Conservation (phyloP, 2,113 vertebrate species). For the Dissostichus mawsoni region DNA sequence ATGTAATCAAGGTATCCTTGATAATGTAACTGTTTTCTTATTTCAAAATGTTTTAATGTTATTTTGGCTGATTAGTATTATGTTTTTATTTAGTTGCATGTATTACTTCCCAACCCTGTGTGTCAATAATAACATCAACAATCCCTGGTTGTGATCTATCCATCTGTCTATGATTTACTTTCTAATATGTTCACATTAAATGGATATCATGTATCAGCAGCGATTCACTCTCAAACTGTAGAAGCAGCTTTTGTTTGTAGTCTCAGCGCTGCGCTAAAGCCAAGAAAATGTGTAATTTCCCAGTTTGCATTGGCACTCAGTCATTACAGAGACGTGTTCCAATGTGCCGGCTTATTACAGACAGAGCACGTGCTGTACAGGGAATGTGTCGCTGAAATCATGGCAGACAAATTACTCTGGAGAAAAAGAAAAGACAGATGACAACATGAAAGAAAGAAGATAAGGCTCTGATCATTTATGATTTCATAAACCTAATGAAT, state of each 20-base stretch:
- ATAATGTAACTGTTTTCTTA: neutral
- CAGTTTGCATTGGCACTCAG: slow-evolving; percentile 17
- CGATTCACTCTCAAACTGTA: slow-evolving; percentile 18
- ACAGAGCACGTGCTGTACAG: slow-evolving; percentile 12
- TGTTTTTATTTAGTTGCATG: too few species aligned
- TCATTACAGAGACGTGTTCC: slow-evolving; percentile 1
- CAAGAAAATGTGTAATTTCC: slow-evolving; percentile 43
- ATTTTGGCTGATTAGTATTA: too few species aligned
- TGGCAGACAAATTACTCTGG: slow-evolving; percentile 19
- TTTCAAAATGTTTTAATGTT: neutral
- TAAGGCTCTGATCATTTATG: slow-evolving; percentile 42
- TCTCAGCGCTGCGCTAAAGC: slow-evolving; percentile 14
- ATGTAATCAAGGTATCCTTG: neutral
- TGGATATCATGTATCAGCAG: slow-evolving; percentile 24
- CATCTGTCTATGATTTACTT: slow-evolving; percentile 26
- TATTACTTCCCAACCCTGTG: too few species aligned
- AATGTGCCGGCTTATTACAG: neutral
- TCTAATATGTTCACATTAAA: slow-evolving; percentile 49
- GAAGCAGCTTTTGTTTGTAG: slow-evolving; percentile 40
- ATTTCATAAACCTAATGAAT: slow-evolving; percentile 56
- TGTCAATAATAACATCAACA: too few species aligned
- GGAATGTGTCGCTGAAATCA: slow-evolving; percentile 1
- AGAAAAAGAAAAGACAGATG: neutral
- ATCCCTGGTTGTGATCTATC: slow-evolving; percentile 32
- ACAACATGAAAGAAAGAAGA: slow-evolving; percentile 14